phyloP scores from a whole-genome alignment of 2,113 vertebrate genomes.

The Sardina pilchardus region DNA sequence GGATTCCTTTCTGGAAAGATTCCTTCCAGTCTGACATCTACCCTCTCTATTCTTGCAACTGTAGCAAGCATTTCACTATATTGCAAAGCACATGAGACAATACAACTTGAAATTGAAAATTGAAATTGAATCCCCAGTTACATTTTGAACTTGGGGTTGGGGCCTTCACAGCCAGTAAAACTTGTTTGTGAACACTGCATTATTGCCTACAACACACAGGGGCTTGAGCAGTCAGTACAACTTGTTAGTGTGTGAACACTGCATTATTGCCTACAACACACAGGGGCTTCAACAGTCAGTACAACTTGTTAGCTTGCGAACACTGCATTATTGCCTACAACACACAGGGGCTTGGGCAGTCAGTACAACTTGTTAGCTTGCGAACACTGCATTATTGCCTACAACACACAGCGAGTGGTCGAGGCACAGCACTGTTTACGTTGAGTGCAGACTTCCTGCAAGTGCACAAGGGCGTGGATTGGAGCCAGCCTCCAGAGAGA shows the following conservation, averaged over 20 bases:
- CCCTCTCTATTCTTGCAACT: no score
- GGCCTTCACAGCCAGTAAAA: not conserved
- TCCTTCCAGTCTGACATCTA: not conserved
- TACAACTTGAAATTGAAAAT: no score
- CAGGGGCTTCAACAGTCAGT: no score
- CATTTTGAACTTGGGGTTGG: not conserved
- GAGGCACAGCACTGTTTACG: not conserved
- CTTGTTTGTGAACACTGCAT: not conserved
- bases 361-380: not conserved
- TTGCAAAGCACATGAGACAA: no score
- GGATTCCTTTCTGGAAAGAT: not conserved
- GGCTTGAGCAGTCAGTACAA: no score
- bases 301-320: not conserved
- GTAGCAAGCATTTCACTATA: no score
- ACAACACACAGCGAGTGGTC: not conserved
- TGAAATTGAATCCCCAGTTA: not conserved
- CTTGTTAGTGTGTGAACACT: not conserved
- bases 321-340: not conserved
- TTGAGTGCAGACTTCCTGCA: conserved; percentile 23
- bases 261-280: not conserved
- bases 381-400: not conserved
- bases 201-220: not conserved
- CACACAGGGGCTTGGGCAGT: no score
- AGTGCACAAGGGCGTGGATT: conserved; percentile 31
- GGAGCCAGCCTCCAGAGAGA: conserved; percentile 39